phyloP scores from a whole-genome alignment of 2,888 invertebrate species.

The Amphiduros pacificus region DNA sequence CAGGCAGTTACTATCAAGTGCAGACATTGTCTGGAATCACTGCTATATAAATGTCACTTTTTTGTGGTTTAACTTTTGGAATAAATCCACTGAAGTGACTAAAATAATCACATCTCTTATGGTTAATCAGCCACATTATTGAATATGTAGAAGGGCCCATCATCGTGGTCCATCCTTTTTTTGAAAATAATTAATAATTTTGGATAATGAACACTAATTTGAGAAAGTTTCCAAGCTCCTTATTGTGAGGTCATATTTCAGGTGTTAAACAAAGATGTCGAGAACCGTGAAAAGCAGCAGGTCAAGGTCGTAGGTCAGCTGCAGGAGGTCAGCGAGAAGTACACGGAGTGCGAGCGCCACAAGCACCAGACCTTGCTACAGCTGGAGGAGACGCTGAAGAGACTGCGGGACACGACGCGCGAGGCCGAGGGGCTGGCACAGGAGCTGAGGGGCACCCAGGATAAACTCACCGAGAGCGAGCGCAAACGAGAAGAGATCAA shows the following conservation, averaged over 20 bases:
- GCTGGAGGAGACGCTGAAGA: slow-evolving; percentile 43
- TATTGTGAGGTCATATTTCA: slow-evolving; percentile 23
- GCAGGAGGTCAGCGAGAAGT: slow-evolving; percentile 46
- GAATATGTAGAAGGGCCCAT: too few species aligned
- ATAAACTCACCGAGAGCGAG: slow-evolving; percentile 43
- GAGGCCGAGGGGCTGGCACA: slow-evolving; percentile 42
- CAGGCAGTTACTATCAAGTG: too few species aligned
- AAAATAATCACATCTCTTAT: too few species aligned
- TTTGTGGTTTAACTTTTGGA: too few species aligned
- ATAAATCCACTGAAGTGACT: too few species aligned
- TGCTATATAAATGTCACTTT: too few species aligned
- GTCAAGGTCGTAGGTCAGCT: slow-evolving; percentile 36
- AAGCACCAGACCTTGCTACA: slow-evolving; percentile 39
- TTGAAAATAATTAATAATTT: too few species aligned
- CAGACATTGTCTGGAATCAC: too few species aligned
- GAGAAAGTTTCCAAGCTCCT: too few species aligned
- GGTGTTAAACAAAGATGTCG: slow-evolving; percentile 49
- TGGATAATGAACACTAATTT: too few species aligned
- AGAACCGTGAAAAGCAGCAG: slow-evolving; percentile 26
- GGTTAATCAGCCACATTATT: too few species aligned
- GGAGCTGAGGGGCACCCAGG: slow-evolving; percentile 43
- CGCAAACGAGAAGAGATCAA: slow-evolving; percentile 52
- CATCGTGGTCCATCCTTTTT: too few species aligned
- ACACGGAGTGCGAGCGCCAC: slow-evolving; percentile 45
- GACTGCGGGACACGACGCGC: slow-evolving; percentile 40